Conservation (phyloP, 2,888 invertebrate species). For the Agapostemon virescens region DNA sequence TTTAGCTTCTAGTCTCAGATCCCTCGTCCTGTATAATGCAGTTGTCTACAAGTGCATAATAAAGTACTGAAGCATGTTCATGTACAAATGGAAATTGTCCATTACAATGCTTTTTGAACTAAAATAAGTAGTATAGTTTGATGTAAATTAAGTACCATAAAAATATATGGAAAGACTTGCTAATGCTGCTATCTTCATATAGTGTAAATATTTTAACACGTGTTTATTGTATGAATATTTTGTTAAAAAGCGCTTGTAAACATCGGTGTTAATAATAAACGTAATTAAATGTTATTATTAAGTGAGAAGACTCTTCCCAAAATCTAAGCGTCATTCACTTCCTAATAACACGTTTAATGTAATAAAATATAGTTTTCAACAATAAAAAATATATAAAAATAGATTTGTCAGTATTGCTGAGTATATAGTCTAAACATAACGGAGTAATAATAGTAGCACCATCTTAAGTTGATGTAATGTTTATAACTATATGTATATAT, state of each 20-base stretch:
- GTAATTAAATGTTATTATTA: not conserved
- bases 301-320: not conserved
- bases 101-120: slow-evolving; percentile 5
- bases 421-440: slow-evolving; percentile 29
- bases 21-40: not conserved
- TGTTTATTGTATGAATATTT: slow-evolving; percentile 6
- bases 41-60: slow-evolving; percentile 8
- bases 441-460: slow-evolving; percentile 49
- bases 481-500: not conserved
- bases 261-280: slow-evolving; percentile 15
- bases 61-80: not conserved
- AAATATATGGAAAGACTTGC: slow-evolving; percentile 20
- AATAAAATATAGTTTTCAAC: slow-evolving; percentile 23
- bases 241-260: slow-evolving; percentile 12
- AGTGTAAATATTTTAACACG: slow-evolving; percentile 1
- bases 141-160: slow-evolving; percentile 39
- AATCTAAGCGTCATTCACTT: not conserved
- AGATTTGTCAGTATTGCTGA: slow-evolving; percentile 29
- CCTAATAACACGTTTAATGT: not conserved
- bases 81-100: not conserved
- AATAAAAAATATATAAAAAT: slow-evolving; percentile 53
- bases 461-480: slow-evolving; percentile 23
- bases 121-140: slow-evolving; percentile 13
- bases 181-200: slow-evolving; percentile 10
- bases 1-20: not conserved